Base-by-base conservation (phyloP, 2,797 vertebrate species). In the Brachymystax lenok region DNA sequence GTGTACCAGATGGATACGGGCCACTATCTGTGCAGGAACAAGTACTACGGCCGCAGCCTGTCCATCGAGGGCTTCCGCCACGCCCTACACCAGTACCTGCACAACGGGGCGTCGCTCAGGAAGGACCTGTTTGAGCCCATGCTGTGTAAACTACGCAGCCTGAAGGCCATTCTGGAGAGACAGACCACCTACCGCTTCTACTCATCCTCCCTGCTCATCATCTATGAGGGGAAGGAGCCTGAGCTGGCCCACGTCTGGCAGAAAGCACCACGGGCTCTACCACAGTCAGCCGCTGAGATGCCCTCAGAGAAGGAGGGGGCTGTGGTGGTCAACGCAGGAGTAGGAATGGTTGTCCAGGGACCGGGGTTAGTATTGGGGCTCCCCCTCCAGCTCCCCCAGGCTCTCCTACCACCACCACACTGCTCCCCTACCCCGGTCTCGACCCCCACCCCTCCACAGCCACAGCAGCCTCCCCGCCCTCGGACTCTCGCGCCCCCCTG, bases 111-210 rank as follows among this genome's bases (percentile, higher is more conserved):
- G 4, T 92, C 94, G 87, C 93, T 99, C 91, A 95, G 97, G 85
- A 93, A 82, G 85, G 98, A 99, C 94, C 96, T 99, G 75, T 96
- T 99, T 79, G 96, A 98, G 90, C 96, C 96, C 13, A 88, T 99
- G 84, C 94, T 99, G 10, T 83, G 94, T 84, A 98, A 99, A 83
- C 95, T 99, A 17, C 95, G 89, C 82, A 96, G 93, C 89, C 94
- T 99, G 88, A 97, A 97, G 88, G 88, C 90, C 0, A 97, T 99
- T 78, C 88, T 99, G 85, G 97, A 99, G 92, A 94, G 93, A 51
- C 98, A 99, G 91, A 96, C 96, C 21, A 99, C 98, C 17, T 99
- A 99, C 74, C 98, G 98, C 87, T 99, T 99, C 94, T 99, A 99
- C 90, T 99, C 98, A 66, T 98, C 97, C 76, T 99, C 98, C 0